Evolutionary conservation across 2,797 vertebrate genomes (phyloP).

Genomic region (Sebastiscus albofasciatus): DNA sequence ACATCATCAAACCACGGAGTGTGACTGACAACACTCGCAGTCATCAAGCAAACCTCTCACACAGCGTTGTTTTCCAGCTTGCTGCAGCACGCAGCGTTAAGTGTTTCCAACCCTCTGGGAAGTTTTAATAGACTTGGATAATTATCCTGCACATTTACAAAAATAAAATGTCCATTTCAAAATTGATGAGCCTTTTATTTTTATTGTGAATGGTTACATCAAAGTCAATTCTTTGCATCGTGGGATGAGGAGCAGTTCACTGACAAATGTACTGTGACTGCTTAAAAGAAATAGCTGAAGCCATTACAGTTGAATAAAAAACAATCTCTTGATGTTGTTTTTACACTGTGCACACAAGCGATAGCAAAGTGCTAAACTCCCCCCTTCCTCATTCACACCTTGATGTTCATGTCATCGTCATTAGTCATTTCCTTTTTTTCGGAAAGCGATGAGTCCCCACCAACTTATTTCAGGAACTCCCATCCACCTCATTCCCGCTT

Average conservation of each 20-base stretch:
- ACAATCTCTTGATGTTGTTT: conserved; percentile 55
- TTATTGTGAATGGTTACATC: conserved; percentile 82
- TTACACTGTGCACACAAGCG: conserved; percentile 35
- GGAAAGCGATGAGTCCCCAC: conserved; percentile 47
- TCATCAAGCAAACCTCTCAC: conserved; percentile 72
- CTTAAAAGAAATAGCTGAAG: conserved; percentile 80
- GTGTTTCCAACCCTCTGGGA: conserved; percentile 85
- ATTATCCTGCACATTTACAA: conserved; percentile 85
- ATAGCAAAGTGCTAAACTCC: conserved; percentile 38
- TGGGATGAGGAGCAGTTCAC: conserved; percentile 82
- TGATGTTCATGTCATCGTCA: conserved; percentile 18
- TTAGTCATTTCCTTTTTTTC: conserved; percentile 68
- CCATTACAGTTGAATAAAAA: conserved; percentile 76
- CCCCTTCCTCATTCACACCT: conserved; percentile 54
- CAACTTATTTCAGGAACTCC: conserved; percentile 23
- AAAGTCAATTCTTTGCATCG: conserved; percentile 77
- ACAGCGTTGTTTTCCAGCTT: conserved; percentile 70
- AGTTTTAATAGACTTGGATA: conserved; percentile 86
- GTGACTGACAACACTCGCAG: conserved; percentile 77
- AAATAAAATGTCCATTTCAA: conserved; percentile 87
- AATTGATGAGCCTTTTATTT: conserved; percentile 87
- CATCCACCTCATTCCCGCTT: not conserved
- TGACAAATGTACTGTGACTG: conserved; percentile 87
- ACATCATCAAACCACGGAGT: conserved; percentile 77
- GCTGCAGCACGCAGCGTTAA: conserved; percentile 80